These are phyloP conservation scores for Caranx ignobilis DNA, from an alignment of 2,113 vertebrate genomes.

Conservation along the genomic window DNA sequence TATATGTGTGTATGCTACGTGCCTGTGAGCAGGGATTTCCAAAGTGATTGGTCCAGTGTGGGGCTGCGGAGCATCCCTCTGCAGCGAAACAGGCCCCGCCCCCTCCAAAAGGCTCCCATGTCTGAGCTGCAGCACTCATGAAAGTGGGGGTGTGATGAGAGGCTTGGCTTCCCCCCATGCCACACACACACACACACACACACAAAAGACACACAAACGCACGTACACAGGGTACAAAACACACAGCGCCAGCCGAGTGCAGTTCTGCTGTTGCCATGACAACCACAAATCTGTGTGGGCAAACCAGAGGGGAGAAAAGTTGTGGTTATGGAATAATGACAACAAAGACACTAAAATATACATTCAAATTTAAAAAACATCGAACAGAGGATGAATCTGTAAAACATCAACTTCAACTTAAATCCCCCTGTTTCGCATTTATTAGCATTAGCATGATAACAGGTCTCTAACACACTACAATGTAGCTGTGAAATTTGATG, in stretches of 20 bases:
- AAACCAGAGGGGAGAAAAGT: constrained; percentile 42
- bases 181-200: constrained; percentile 38
- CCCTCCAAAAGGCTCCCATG: constrained; percentile 41
- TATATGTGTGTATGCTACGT: constrained; percentile 45
- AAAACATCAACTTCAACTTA: too few relatives aligned
- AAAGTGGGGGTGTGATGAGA: constrained; percentile 33
- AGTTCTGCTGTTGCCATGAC: constrained; percentile 81
- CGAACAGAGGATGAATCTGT: too few relatives aligned
- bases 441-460: too few relatives aligned
- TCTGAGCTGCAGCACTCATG: constrained; percentile 55
- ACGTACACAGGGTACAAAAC: constrained; percentile 16
- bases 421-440: too few relatives aligned
- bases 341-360: not conserved
- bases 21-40: constrained; percentile 65
- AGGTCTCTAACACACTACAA: too few relatives aligned
- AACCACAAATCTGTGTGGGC: constrained; percentile 71
- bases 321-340: not conserved
- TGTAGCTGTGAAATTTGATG: too few relatives aligned
- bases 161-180: constrained; percentile 23
- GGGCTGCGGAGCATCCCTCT: constrained; percentile 74
- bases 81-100: constrained; percentile 80
- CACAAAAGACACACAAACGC: constrained; percentile 3
- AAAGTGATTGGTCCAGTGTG: constrained; percentile 61
- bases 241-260: constrained; percentile 20
- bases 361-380: too few relatives aligned